Percentiles rank a stretch among this genome's conserved stretches.
Evolutionary conservation across 2,888 invertebrate species (phyloP).

Genomic region (Aspidapion aeneum): DNA sequence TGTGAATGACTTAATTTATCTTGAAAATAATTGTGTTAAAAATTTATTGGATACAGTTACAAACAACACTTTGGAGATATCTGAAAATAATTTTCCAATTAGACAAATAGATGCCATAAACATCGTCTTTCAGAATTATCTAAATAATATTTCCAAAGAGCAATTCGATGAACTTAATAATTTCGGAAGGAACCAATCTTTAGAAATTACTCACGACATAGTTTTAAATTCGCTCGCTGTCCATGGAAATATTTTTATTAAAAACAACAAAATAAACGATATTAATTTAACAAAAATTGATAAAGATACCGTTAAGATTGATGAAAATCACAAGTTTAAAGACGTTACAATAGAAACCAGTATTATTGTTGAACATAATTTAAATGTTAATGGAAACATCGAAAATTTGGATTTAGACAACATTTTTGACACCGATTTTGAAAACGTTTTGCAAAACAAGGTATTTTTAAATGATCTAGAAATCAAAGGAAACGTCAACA

Average conservation of each 20-base stretch:
- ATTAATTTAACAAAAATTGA: constrained; percentile 42
- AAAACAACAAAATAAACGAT: constrained; percentile 44
- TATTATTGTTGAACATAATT: constrained; percentile 26
- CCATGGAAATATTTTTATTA: constrained; percentile 39
- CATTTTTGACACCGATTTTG: constrained; percentile 37
- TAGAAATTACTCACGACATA: constrained; percentile 37
- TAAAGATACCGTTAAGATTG: constrained; percentile 43
- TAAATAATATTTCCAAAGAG: constrained; percentile 46
- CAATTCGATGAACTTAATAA: constrained; percentile 48
- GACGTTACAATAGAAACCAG: constrained; percentile 45
- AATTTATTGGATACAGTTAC: constrained; percentile 16
- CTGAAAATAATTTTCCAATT: constrained; percentile 24
- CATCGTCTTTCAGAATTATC: constrained; percentile 43
- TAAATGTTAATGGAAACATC: constrained; percentile 40
- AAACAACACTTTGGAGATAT: constrained; percentile 24
- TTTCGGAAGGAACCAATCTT: constrained; percentile 37
- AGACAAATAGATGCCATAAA: constrained; percentile 41
- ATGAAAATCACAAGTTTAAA: constrained; percentile 43
- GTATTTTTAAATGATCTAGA: constrained; percentile 27
- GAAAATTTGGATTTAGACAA: constrained; percentile 49
- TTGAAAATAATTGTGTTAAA: constrained; percentile 25
- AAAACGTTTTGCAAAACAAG: constrained; percentile 30
- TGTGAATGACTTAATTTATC: constrained; percentile 32
- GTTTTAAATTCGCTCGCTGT: constrained; percentile 40
- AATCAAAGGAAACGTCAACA: constrained; percentile 39